These are phyloP conservation scores for Pachypsylla venusta DNA, from an alignment of 1,140 invertebrate genomes.

Conservation along the genomic window DNA sequence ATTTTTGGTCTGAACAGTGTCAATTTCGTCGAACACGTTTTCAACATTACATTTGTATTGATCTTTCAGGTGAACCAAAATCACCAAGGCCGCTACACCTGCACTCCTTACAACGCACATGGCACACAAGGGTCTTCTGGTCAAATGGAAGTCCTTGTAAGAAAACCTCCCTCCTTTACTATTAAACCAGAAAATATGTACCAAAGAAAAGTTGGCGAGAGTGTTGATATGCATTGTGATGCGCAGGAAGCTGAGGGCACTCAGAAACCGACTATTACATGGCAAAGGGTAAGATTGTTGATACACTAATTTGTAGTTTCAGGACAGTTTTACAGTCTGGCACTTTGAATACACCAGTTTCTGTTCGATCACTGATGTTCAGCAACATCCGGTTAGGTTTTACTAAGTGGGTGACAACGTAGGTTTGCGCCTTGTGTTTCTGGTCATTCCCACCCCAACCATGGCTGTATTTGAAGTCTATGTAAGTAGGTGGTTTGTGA, in stretches of 20 bases:
- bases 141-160: conserved; percentile 87
- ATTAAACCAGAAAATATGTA: conserved; percentile 71
- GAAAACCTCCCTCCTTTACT: conserved; percentile 74
- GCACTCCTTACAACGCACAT: conserved; percentile 86
- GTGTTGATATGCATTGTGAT: conserved; percentile 84
- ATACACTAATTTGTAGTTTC: not conserved
- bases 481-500: too few species aligned
- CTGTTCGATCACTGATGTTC: too few species aligned
- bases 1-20: too few species aligned
- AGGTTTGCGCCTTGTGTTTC: too few species aligned
- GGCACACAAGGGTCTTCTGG: conserved; percentile 84
- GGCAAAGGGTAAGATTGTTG: conserved; percentile 56
- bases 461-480: too few species aligned
- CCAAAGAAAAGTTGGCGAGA: conserved; percentile 73
- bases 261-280: conserved; percentile 73
- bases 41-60: too few species aligned
- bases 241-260: conserved; percentile 79
- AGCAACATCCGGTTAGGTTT: too few species aligned
- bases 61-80: conserved; percentile 56
- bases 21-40: too few species aligned
- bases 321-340: not conserved
- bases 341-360: too few species aligned
- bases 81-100: conserved; percentile 79
- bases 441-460: too few species aligned
- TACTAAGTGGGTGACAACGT: too few species aligned